phyloP scores from a whole-genome alignment of 2,113 vertebrate genomes.

The Tragelaphus strepsiceros region DNA sequence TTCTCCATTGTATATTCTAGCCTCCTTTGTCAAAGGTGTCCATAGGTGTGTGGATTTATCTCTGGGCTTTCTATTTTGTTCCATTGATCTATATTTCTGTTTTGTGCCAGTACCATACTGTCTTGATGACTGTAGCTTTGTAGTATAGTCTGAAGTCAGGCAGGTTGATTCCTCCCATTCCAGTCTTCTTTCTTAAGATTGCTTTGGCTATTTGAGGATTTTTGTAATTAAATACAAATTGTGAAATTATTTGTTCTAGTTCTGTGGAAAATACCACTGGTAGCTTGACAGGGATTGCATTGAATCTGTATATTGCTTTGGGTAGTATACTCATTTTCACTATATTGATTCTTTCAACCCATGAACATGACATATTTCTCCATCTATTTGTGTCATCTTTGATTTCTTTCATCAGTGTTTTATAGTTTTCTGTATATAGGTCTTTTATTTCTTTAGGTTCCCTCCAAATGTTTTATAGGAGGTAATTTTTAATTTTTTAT shows the following conservation, averaged over 20 bases:
- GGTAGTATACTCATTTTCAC: neutral
- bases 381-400: neutral
- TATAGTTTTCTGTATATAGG: neutral
- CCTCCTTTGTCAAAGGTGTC: neutral
- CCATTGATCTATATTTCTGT: neutral
- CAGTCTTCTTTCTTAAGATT: neutral
- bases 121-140: neutral
- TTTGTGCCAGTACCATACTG: neutral
- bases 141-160: neutral
- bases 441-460: neutral
- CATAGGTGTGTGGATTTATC: neutral
- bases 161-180: neutral
- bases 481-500: neutral
- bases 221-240: neutral
- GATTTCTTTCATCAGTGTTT: neutral
- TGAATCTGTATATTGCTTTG: neutral
- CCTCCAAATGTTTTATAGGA: neutral
- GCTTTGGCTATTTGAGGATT: neutral
- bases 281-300: neutral
- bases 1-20: neutral
- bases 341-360: neutral
- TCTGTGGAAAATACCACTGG: neutral
- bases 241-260: neutral
- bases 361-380: neutral
- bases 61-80: neutral